Evolutionary conservation across 2,888 invertebrate species (phyloP).

Genomic region (Ochropleura plecta): DNA sequence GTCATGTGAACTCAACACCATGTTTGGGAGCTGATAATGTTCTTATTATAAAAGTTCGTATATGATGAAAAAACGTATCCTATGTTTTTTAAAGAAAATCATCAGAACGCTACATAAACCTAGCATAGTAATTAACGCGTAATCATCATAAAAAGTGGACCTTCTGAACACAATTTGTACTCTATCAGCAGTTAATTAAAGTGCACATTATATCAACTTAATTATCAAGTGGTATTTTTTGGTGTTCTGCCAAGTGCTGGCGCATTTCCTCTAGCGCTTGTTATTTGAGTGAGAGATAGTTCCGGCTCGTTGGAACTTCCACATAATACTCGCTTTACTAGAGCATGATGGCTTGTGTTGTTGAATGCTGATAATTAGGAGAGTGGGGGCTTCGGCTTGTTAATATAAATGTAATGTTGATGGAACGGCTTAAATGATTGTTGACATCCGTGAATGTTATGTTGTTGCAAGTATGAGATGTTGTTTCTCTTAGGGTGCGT

Average conservation of each 20-base stretch:
- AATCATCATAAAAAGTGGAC: not conserved
- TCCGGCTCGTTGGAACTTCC: constrained; percentile 33
- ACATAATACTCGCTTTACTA: constrained; percentile 24
- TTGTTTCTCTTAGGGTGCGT: not conserved
- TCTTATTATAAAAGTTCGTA: not conserved
- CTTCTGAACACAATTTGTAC: constrained; percentile 23
- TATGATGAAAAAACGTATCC: not conserved
- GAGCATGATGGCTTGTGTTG: constrained; percentile 29
- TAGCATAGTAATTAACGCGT: not conserved
- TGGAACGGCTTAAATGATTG: not conserved
- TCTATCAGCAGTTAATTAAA: constrained; percentile 60
- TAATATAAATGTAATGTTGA: constrained; percentile 10
- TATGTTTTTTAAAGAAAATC: not conserved
- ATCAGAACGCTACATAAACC: not conserved
- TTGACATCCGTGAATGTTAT: constrained; percentile 15
- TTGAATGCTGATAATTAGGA: constrained; percentile 8
- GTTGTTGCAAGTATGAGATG: not conserved
- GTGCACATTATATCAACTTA: constrained; percentile 61
- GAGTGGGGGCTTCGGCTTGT: constrained; percentile 1
- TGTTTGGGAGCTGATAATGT: not conserved
- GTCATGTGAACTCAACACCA: not conserved
- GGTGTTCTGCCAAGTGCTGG: constrained; percentile 59
- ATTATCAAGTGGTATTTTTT: constrained; percentile 66
- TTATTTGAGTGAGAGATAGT: constrained; percentile 57
- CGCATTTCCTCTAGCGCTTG: constrained; percentile 49